Conservation (phyloP, 2,797 vertebrate species). For the Lepus townsendii region DNA sequence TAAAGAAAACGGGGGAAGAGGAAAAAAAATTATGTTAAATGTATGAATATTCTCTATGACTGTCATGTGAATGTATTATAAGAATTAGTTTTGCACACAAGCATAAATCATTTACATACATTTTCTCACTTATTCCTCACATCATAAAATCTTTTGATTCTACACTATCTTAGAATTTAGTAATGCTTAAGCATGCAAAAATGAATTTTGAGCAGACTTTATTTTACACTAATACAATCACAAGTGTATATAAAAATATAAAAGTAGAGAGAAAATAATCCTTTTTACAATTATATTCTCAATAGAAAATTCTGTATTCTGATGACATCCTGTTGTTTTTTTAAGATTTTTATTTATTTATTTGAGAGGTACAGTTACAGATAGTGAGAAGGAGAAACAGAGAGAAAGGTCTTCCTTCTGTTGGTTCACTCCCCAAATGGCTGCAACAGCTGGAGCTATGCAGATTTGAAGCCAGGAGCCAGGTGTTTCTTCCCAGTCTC, state of each 20-base stretch:
- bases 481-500: too few species aligned
- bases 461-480: too few species aligned
- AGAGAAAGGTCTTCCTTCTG: too few species aligned
- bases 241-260: neutral
- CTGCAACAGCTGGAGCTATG: too few species aligned
- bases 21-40: neutral
- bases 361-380: too few species aligned
- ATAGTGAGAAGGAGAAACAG: too few species aligned
- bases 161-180: neutral
- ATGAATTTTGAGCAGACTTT: constrained; percentile 15
- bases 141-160: neutral
- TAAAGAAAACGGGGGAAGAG: neutral
- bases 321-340: neutral
- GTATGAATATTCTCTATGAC: neutral
- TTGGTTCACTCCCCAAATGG: too few species aligned
- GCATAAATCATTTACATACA: neutral
- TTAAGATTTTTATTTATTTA: too few species aligned
- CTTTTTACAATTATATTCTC: neutral
- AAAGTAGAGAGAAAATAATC: neutral
- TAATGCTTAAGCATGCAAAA: neutral
- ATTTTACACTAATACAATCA: constrained; percentile 10
- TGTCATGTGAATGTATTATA: neutral
- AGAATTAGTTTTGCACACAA: neutral
- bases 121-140: neutral
- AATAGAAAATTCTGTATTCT: constrained; percentile 21